A percentile compares a stretch with the other conserved stretches of the same genome.
phyloP scores from a whole-genome alignment of 2,888 invertebrate species.

The Troides helena region DNA sequence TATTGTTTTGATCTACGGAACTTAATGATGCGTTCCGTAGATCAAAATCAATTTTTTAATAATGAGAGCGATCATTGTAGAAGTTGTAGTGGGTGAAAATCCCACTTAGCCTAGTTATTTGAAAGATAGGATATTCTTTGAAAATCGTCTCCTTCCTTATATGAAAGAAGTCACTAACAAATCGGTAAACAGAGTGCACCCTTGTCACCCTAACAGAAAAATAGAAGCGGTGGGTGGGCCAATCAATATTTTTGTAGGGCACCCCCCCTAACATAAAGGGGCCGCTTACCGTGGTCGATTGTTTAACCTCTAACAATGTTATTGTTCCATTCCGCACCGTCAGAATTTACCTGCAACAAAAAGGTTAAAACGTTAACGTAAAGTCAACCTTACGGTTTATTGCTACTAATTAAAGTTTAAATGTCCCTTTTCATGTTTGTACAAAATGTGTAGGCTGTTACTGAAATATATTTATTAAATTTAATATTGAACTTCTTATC shows the following conservation, averaged over 20 bases:
- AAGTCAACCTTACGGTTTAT: slow-evolving; percentile 23
- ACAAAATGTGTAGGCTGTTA: background rate
- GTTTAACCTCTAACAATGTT: slow-evolving; percentile 26
- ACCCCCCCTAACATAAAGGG: background rate
- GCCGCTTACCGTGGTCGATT: slow-evolving; percentile 18
- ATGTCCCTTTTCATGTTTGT: background rate
- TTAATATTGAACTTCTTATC: background rate
- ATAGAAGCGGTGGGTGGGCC: background rate
- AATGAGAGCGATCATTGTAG: too few species aligned
- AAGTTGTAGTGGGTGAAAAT: too few species aligned
- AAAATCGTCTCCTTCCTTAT: too few species aligned
- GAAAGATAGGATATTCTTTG: too few species aligned
- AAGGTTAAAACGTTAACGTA: slow-evolving; percentile 28
- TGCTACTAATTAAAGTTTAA: slow-evolving; percentile 6
- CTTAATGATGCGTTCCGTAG: too few species aligned
- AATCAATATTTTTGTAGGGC: slow-evolving; percentile 25
- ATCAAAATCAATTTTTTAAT: too few species aligned
- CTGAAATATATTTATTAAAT: background rate
- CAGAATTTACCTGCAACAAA: slow-evolving; percentile 40
- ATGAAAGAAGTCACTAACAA: too few species aligned
- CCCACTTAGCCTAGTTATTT: too few species aligned
- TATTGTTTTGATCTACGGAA: too few species aligned
- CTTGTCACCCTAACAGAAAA: slow-evolving; percentile 8
- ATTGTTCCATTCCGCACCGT: slow-evolving; percentile 26
- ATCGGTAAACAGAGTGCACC: background rate